These are phyloP conservation scores for Muntiacus muntjak DNA, from an alignment of 2,113 vertebrate genomes.

Conservation along the genomic window DNA sequence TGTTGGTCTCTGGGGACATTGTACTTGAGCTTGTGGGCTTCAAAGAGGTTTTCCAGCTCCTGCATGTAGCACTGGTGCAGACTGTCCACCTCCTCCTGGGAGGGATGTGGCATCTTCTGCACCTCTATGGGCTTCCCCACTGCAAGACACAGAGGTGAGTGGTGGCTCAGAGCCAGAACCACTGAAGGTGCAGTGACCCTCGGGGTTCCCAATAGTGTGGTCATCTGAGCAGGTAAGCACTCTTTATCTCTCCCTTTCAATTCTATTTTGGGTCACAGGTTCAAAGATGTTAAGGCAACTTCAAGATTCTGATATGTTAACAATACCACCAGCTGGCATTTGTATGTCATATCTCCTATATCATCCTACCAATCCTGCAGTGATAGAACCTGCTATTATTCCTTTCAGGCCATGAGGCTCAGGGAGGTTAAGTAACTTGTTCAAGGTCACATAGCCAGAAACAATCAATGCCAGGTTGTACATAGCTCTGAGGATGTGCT, in stretches of 20 bases:
- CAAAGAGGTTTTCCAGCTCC: slow-evolving; percentile 88
- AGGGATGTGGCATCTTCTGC: slow-evolving; percentile 80
- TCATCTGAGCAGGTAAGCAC: not conserved
- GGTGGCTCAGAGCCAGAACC: not conserved
- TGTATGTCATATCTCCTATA: not conserved
- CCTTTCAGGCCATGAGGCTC: not conserved
- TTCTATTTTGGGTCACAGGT: not conserved
- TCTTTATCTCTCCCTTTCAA: not conserved
- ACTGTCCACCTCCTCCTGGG: slow-evolving; percentile 82
- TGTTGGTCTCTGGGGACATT: slow-evolving; percentile 86
- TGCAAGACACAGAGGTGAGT: slow-evolving; percentile 61
- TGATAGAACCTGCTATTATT: not conserved
- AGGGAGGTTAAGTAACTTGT: not conserved
- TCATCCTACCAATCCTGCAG: not conserved
- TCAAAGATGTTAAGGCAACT: not conserved
- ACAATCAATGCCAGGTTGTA: not conserved
- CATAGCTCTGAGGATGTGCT: not conserved
- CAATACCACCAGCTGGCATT: not conserved
- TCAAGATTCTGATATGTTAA: not conserved
- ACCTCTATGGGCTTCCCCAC: slow-evolving; percentile 93
- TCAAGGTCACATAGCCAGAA: not conserved
- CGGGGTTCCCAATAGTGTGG: not conserved
- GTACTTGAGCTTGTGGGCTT: slow-evolving; percentile 90
- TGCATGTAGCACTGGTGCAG: slow-evolving; percentile 88
- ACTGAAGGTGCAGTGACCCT: not conserved